phyloP scores from a whole-genome alignment of 2,888 invertebrate species.

The Ophion costatus region DNA sequence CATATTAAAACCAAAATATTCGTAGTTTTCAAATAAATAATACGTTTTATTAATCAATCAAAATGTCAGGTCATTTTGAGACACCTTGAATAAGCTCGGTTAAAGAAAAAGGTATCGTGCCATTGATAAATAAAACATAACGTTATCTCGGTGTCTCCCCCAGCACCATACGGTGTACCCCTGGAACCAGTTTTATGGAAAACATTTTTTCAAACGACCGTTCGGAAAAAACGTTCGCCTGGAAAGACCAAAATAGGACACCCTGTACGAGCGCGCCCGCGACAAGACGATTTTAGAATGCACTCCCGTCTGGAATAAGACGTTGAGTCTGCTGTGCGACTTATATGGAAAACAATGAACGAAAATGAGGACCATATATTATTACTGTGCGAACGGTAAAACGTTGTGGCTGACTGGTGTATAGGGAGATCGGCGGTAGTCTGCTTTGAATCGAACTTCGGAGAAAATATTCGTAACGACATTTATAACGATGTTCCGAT shows the following conservation, averaged over 20 bases:
- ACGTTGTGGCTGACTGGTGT: slow-evolving; percentile 23
- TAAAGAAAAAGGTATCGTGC: too few relatives aligned
- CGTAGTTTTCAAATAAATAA: too few relatives aligned
- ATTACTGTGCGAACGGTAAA: slow-evolving; percentile 33
- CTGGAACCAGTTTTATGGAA: background rate
- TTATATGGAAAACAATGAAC: slow-evolving; percentile 63
- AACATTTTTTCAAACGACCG: background rate
- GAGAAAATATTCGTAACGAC: background rate
- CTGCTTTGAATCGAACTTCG: background rate
- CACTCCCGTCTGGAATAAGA: slow-evolving; percentile 49
- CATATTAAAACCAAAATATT: too few relatives aligned
- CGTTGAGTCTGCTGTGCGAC: slow-evolving; percentile 31
- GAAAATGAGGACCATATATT: slow-evolving; percentile 49
- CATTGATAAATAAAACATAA: too few relatives aligned
- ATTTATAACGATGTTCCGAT: background rate
- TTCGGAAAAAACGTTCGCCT: background rate
- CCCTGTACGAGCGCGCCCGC: background rate
- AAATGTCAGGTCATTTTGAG: too few relatives aligned
- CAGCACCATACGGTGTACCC: too few relatives aligned
- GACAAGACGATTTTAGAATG: slow-evolving; percentile 31
- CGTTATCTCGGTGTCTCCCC: too few relatives aligned
- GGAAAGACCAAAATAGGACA: background rate
- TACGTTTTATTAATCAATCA: too few relatives aligned
- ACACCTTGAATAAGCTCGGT: too few relatives aligned
- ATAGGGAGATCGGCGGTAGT: slow-evolving; percentile 17